phyloP scores from a whole-genome alignment of 2,113 vertebrate species.

The Mastomys natalensis region DNA sequence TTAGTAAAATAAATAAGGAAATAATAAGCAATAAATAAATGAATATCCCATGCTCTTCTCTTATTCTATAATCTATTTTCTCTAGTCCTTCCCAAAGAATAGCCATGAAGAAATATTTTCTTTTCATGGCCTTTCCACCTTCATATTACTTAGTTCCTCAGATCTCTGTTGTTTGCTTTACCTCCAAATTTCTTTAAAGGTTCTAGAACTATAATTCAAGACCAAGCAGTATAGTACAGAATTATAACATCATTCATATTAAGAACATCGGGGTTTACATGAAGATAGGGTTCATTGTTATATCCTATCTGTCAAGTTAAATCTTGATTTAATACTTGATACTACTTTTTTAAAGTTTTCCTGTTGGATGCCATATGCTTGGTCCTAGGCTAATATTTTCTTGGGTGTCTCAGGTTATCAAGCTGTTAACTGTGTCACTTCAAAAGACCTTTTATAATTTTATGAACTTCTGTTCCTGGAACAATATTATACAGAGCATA shows the following conservation, averaged over 20 bases:
- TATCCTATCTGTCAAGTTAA: neutral
- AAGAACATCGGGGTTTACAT: neutral
- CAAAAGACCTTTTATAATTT: no score
- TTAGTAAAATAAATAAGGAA: neutral
- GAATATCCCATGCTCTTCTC: neutral
- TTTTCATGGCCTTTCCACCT: neutral
- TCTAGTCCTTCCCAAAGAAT: neutral
- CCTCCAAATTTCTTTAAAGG: neutral
- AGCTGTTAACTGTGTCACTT: no score
- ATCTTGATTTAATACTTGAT: neutral
- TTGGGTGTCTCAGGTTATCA: neutral
- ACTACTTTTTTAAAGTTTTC: neutral
- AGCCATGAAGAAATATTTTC: neutral
- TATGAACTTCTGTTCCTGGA: no score
- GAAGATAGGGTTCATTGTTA: neutral
- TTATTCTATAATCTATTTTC: neutral
- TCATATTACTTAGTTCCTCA: neutral
- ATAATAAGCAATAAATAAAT: neutral
- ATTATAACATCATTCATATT: neutral
- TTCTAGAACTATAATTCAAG: neutral
- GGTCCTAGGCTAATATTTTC: constrained; percentile 18
- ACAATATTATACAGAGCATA: no score
- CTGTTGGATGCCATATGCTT: neutral
- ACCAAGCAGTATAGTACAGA: neutral
- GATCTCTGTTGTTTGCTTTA: neutral